These are phyloP conservation scores for Oophaga pumilio DNA, from an alignment of 2,113 vertebrate genomes.

Conservation along the genomic window DNA sequence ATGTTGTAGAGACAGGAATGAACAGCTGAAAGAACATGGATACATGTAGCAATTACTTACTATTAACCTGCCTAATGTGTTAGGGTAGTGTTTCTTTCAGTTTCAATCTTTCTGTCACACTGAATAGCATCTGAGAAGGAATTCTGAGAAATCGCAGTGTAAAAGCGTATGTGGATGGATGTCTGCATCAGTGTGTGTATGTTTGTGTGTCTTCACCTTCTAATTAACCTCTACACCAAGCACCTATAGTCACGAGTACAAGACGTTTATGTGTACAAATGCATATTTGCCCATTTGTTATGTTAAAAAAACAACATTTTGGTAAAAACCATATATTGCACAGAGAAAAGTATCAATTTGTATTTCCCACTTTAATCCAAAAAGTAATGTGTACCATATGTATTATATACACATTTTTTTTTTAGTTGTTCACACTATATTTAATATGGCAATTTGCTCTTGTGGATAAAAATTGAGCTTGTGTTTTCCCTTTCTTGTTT, in stretches of 20 bases:
- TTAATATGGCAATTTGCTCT: conserved; percentile 48
- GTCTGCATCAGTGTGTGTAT: conserved; percentile 62
- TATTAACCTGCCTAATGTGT: conserved; percentile 82
- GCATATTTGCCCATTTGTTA: conserved; percentile 65
- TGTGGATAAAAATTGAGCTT: conserved; percentile 34
- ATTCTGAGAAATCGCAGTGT: conserved; percentile 65
- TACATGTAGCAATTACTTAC: conserved; percentile 90
- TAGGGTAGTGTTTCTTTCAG: conserved; percentile 77
- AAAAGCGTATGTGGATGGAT: conserved; percentile 66
- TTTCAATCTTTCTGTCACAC: conserved; percentile 75
- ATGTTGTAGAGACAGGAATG: conserved; percentile 72
- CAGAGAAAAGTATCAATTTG: conserved; percentile 26
- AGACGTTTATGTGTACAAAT: conserved; percentile 69
- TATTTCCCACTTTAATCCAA: conserved; percentile 23
- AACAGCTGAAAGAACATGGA: conserved; percentile 75
- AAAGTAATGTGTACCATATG: conserved; percentile 26
- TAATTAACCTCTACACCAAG: conserved; percentile 67
- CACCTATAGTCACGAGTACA: conserved; percentile 67
- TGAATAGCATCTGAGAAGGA: conserved; percentile 73
- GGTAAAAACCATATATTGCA: conserved; percentile 29
- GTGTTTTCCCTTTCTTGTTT: conserved; percentile 10
- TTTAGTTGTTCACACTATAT: conserved; percentile 4
- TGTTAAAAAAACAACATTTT: conserved; percentile 14
- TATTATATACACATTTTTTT: conserved; percentile 12
- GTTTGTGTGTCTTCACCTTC: conserved; percentile 66